Percentiles rank a stretch among this genome's conserved stretches.
Evolutionary conservation across 2,888 invertebrate species (phyloP).

Genomic region (Cyaniris semiargus): DNA sequence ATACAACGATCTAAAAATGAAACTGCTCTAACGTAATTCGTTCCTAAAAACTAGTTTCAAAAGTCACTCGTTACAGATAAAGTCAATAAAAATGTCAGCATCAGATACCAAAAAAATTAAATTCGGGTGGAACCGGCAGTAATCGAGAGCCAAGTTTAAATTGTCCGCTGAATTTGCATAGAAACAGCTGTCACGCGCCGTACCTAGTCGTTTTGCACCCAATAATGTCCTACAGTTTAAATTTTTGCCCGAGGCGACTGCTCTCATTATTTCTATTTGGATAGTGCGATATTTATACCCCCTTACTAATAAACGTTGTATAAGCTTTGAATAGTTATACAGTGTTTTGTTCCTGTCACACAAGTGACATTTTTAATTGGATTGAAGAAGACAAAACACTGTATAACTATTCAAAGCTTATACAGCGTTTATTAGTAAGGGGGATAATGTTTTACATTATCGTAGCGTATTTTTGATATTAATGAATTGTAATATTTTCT

Average conservation of each 20-base stretch:
- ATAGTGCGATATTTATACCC: background rate
- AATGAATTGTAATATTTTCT: too few relatives aligned
- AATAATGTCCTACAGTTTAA: slow-evolving; percentile 44
- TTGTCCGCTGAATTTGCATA: slow-evolving; percentile 58
- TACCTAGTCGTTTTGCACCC: slow-evolving; percentile 48
- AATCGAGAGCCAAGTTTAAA: slow-evolving; percentile 54
- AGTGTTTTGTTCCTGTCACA: too few relatives aligned
- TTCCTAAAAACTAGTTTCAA: too few relatives aligned
- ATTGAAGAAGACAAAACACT: too few relatives aligned
- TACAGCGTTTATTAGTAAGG: too few relatives aligned
- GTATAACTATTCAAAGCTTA: too few relatives aligned
- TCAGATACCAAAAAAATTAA: slow-evolving; percentile 12
- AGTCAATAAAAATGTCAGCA: background rate
- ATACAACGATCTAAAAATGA: background rate
- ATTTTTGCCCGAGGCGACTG: slow-evolving; percentile 31
- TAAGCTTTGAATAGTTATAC: too few relatives aligned
- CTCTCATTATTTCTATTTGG: background rate
- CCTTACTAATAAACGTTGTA: too few relatives aligned
- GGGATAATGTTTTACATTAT: too few relatives aligned
- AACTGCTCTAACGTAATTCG: background rate
- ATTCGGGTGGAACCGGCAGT: slow-evolving; percentile 33
- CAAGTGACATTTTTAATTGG: too few relatives aligned
- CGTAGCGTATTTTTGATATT: too few relatives aligned
- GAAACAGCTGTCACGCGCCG: slow-evolving; percentile 54
- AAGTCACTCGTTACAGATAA: background rate